Percentiles rank a stretch among this genome's conserved stretches.
Conservation (phyloP, 1,140 invertebrate genomes). For the Catajapyx aquilonaris region DNA sequence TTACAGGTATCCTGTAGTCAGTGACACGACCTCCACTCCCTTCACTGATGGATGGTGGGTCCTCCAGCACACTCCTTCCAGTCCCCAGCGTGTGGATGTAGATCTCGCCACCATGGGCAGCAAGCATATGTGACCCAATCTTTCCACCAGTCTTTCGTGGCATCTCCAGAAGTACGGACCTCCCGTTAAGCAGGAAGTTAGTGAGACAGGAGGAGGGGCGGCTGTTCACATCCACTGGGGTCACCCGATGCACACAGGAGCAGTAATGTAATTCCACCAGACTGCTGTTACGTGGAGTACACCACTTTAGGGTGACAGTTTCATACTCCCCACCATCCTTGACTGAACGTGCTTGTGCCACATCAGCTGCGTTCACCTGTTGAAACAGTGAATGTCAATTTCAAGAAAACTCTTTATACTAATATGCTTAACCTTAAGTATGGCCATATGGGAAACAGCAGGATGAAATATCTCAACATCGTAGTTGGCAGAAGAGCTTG, state of each 20-base stretch:
- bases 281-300: constrained; percentile 68
- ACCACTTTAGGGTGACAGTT: constrained; percentile 82
- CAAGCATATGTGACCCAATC: constrained; percentile 77
- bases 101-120: constrained; percentile 86
- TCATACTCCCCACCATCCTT: constrained; percentile 45
- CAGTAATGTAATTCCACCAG: constrained; percentile 56
- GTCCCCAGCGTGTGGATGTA: constrained; percentile 83
- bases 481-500: constrained; percentile 91
- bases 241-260: constrained; percentile 66
- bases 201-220: constrained; percentile 88
- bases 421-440: constrained; percentile 32
- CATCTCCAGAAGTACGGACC: constrained; percentile 88
- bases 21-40: constrained; percentile 79
- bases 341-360: constrained; percentile 22
- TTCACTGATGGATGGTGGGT: constrained; percentile 85
- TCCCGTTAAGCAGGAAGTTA: constrained; percentile 82
- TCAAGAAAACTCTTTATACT: too few relatives aligned
- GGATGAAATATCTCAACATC: constrained; percentile 91
- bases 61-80: constrained; percentile 68
- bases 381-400: not conserved
- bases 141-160: constrained; percentile 67
- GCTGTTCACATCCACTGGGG: constrained; percentile 84
- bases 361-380: constrained; percentile 15
- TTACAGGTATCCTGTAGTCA: constrained; percentile 57
- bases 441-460: constrained; percentile 53